Conservation (phyloP, 2,888 invertebrate genomes). For the Meteorus colon region DNA sequence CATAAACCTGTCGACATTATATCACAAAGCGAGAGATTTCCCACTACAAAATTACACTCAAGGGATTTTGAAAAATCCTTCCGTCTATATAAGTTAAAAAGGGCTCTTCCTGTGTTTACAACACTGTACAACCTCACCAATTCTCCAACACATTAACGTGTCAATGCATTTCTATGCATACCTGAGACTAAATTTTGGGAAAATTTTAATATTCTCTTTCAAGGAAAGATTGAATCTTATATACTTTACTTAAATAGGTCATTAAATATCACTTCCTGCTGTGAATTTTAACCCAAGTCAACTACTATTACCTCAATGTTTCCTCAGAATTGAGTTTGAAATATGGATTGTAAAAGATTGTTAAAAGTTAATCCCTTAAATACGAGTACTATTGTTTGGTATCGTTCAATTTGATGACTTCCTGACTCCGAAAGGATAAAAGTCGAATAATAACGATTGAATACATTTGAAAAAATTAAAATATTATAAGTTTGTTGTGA, state of each 20-base stretch:
- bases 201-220: background rate
- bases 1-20: conserved; percentile 38
- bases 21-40: conserved; percentile 14
- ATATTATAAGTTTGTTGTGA: background rate
- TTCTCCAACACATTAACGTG: background rate
- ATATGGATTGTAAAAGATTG: conserved; percentile 2
- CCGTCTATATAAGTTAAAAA: background rate
- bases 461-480: background rate
- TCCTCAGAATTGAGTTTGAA: background rate
- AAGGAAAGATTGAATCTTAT: background rate
- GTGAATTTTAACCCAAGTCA: background rate
- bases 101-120: background rate
- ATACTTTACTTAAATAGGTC: background rate
- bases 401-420: background rate
- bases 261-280: background rate
- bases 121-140: background rate
- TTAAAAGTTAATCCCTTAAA: conserved; percentile 9
- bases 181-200: background rate
- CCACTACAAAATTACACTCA: background rate
- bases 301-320: background rate
- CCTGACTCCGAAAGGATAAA: background rate
- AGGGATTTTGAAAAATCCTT: conserved; percentile 18
- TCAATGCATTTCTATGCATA: background rate
- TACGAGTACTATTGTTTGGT: background rate
- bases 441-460: background rate